These are phyloP conservation scores for Phrynocephalus forsythii DNA, from an alignment of 2,797 vertebrate genomes.

Conservation along the genomic window DNA sequence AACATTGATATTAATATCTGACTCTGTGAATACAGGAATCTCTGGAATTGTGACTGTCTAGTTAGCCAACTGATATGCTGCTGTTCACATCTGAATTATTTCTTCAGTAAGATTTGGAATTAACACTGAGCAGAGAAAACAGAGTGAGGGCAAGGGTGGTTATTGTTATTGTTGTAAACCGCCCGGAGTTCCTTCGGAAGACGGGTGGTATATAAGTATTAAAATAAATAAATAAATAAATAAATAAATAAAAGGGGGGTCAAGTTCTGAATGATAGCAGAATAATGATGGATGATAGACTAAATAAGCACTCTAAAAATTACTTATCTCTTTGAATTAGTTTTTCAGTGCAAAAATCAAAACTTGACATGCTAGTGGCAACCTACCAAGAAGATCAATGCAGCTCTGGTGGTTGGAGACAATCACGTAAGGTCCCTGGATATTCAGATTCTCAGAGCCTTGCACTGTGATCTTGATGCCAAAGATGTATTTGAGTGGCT, in stretches of 20 bases:
- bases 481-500: constrained; percentile 7
- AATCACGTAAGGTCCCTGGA: constrained; percentile 9
- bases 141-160: neutral
- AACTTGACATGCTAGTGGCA: neutral
- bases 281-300: neutral
- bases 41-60: neutral
- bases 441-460: constrained; percentile 24
- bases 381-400: constrained; percentile 23
- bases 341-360: neutral
- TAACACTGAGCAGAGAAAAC: neutral
- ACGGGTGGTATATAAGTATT: too few relatives aligned
- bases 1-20: neutral
- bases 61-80: too few relatives aligned
- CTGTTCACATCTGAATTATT: neutral
- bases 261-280: neutral
- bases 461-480: constrained; percentile 8
- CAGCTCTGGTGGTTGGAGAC: constrained; percentile 24
- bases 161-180: too few relatives aligned
- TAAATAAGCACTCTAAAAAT: constrained; percentile 1
- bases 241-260: too few relatives aligned
- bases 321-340: neutral
- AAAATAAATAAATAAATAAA: neutral
- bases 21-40: neutral
- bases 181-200: too few relatives aligned
- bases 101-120: neutral